A percentile compares a stretch with the other conserved stretches of the same genome.
These are phyloP conservation scores for Colaptes auratus DNA, from an alignment of 2,113 vertebrate species.

Conservation along the genomic window DNA sequence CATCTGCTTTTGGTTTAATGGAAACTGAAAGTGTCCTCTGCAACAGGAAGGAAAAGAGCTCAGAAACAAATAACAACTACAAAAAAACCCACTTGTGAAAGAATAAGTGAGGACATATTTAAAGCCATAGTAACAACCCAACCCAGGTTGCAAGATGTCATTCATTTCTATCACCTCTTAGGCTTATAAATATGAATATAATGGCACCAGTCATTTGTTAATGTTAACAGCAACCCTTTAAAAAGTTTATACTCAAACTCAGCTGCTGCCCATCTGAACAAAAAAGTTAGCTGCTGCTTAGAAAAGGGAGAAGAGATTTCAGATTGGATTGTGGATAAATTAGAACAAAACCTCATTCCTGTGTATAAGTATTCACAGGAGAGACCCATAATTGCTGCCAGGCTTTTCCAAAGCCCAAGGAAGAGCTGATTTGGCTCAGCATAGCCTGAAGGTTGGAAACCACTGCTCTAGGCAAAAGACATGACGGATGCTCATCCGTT, in stretches of 20 bases:
- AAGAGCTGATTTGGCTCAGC: constrained; percentile 19
- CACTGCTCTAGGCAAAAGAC: constrained; percentile 64
- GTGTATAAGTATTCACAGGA: constrained; percentile 18
- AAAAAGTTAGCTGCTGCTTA: neutral
- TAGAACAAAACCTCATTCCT: neutral
- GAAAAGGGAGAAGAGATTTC: neutral
- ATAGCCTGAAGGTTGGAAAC: constrained; percentile 64
- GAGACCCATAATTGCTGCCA: constrained; percentile 43
- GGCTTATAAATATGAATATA: neutral
- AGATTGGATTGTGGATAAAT: neutral
- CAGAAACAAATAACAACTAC: neutral
- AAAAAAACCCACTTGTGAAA: neutral
- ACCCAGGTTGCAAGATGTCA: neutral
- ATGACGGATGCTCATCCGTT: constrained; percentile 46
- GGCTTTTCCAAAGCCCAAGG: constrained; percentile 28
- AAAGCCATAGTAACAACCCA: neutral
- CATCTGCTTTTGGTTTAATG: neutral
- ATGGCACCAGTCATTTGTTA: neutral
- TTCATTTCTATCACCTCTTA: neutral
- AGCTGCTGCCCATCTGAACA: neutral
- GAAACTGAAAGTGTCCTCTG: neutral
- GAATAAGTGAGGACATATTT: neutral
- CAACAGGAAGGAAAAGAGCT: neutral
- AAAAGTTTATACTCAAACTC: neutral
- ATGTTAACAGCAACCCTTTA: neutral